These are phyloP conservation scores for Varroa destructor DNA, from an alignment of 1,140 invertebrate genomes.

Conservation along the genomic window DNA sequence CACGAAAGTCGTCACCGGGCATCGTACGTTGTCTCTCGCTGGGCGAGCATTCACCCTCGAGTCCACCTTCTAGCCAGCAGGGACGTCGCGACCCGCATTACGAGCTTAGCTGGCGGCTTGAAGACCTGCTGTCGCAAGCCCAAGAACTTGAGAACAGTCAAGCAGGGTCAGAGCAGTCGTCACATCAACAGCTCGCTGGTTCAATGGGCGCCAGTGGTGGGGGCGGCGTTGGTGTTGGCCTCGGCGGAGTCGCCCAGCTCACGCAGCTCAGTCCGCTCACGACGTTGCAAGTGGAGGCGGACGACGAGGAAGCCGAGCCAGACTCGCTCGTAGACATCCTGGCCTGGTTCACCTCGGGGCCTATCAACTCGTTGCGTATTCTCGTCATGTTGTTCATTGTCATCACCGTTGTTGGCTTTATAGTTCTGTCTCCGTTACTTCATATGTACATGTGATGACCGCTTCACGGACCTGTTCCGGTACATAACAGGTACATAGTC, in stretches of 20 bases:
- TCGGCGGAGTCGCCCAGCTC: no score
- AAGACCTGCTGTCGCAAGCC: slow-evolving; percentile 22
- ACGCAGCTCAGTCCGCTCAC: not conserved
- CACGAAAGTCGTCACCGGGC: slow-evolving; percentile 28
- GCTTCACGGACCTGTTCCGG: slow-evolving; percentile 27
- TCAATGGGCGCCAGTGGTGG: no score
- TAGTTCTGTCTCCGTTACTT: slow-evolving; percentile 28
- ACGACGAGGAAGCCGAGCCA: slow-evolving; percentile 11
- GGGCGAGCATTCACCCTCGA: slow-evolving; percentile 13
- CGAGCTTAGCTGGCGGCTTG: slow-evolving; percentile 24
- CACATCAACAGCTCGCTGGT: slow-evolving; percentile 12
- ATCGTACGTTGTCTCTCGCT: slow-evolving; percentile 23
- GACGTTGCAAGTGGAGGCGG: slow-evolving; percentile 2
- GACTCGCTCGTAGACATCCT: slow-evolving; percentile 27
- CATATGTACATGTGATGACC: slow-evolving; percentile 29
- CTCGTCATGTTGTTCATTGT: slow-evolving; percentile 27
- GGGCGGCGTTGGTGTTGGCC: no score
- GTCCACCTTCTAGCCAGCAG: not conserved
- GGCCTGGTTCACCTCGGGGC: slow-evolving; percentile 22
- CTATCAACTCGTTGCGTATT: slow-evolving; percentile 19
- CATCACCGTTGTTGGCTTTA: slow-evolving; percentile 27
- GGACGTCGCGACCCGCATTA: slow-evolving; percentile 10
- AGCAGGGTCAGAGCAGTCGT: not conserved
- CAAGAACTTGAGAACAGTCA: not conserved
- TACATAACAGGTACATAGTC: slow-evolving; percentile 27